A percentile compares a stretch with the other conserved stretches of the same genome.
Evolutionary conservation across 2,888 invertebrate genomes (phyloP).

Genomic region (Eupithecia subfuscata): DNA sequence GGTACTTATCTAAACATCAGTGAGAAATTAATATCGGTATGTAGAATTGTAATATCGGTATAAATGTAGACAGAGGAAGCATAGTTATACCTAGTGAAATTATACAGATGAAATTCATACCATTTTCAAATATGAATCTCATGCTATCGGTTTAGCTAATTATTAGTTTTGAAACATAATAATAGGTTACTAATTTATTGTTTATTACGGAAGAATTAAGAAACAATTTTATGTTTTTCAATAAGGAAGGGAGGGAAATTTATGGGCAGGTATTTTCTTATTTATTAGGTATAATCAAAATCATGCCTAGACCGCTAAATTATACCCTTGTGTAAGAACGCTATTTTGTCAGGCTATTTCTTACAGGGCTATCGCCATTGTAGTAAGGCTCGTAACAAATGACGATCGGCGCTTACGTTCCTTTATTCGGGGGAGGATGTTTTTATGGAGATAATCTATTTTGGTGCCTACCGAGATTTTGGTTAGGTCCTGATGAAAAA

Average conservation of each 20-base stretch:
- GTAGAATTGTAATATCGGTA: too few species aligned
- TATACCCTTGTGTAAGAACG: background rate
- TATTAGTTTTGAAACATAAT: background rate
- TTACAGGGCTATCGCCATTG: constrained; percentile 15
- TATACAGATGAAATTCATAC: background rate
- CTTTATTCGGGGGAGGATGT: constrained; percentile 28
- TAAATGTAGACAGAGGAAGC: background rate
- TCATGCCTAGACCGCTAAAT: background rate
- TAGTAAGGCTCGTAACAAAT: constrained; percentile 30
- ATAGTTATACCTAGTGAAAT: too few species aligned
- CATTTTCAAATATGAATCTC: background rate
- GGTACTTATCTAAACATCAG: too few species aligned
- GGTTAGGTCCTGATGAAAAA: background rate
- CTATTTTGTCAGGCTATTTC: constrained; percentile 13
- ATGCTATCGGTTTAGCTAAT: background rate
- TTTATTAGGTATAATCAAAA: background rate
- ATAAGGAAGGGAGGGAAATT: background rate
- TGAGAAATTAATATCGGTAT: background rate
- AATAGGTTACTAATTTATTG: background rate
- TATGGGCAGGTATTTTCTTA: background rate
- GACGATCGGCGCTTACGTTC: constrained; percentile 28
- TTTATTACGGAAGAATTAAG: background rate
- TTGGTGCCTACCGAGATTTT: background rate
- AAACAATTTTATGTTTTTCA: background rate
- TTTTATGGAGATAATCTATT: background rate